Percentiles rank a stretch among this genome's conserved stretches.
Conservation (phyloP, 2,888 invertebrate species). For the Platerodrilus igneus region DNA sequence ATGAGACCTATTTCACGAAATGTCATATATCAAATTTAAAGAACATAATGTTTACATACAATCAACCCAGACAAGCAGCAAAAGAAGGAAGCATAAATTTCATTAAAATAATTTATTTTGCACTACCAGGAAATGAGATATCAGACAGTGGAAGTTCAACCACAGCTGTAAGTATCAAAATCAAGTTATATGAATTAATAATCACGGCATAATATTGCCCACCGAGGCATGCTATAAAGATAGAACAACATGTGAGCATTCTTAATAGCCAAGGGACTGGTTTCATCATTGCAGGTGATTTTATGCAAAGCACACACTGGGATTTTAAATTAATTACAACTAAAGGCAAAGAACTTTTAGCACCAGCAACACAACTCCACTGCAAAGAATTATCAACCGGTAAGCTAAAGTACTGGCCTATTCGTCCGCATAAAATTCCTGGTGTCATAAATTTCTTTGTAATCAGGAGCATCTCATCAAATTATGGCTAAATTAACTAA, state of each 20-base stretch:
- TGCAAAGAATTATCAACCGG: constrained; percentile 9
- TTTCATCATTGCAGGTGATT: constrained; percentile 9
- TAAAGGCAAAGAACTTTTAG: constrained; percentile 13
- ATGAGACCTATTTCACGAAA: constrained; percentile 28
- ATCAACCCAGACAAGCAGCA: constrained; percentile 24
- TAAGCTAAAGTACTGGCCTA: constrained; percentile 10
- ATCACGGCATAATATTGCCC: constrained; percentile 15
- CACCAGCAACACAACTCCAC: constrained; percentile 5
- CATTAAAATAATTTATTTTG: constrained; percentile 19
- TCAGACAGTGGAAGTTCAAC: constrained; percentile 17
- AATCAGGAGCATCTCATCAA: constrained; percentile 10
- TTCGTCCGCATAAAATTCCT: constrained; percentile 11
- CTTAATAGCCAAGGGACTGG: constrained; percentile 9
- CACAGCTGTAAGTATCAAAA: constrained; percentile 14
- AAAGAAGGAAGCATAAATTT: constrained; percentile 25
- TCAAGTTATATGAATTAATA: constrained; percentile 6
- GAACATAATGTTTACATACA: constrained; percentile 23
- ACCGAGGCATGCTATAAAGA: constrained; percentile 18
- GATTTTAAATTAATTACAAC: constrained; percentile 11
- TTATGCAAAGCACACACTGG: constrained; percentile 4
- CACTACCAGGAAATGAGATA: constrained; percentile 17
- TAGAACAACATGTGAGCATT: constrained; percentile 17
- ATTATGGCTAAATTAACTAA: constrained; percentile 9
- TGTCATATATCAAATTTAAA: constrained; percentile 24
- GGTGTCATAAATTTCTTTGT: constrained; percentile 9